Conservation (phyloP, 2,113 vertebrate species). For the Phodopus roborovskii region DNA sequence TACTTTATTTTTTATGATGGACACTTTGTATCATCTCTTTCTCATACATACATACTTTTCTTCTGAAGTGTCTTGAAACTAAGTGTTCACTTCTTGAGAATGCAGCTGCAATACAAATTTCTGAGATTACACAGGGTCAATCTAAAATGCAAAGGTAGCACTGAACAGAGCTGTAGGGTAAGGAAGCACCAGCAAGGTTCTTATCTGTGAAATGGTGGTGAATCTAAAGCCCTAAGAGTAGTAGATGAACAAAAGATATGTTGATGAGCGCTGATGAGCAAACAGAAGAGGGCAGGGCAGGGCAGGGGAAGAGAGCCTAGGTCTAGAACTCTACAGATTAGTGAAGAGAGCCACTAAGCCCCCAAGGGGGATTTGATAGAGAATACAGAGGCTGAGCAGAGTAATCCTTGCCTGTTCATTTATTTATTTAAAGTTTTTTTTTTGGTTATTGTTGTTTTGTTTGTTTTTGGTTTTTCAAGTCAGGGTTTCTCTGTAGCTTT, state of each 20-base stretch:
- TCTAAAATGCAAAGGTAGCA: background rate
- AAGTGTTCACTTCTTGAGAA: background rate
- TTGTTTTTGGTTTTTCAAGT: background rate
- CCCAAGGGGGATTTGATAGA: background rate
- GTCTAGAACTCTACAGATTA: background rate
- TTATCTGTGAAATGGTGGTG: background rate
- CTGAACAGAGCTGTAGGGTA: background rate
- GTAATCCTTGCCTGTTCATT: background rate
- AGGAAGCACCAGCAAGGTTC: background rate
- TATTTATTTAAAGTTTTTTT: background rate
- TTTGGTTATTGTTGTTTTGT: background rate
- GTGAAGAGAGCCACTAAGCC: background rate
- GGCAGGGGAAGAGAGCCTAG: accelerated
- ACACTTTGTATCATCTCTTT: background rate
- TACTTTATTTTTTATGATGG: background rate
- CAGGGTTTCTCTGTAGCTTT: background rate
- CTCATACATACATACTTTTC: background rate
- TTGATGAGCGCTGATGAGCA: background rate
- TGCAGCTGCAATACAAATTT: slow-evolving; percentile 3
- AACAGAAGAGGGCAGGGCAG: background rate
- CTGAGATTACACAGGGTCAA: background rate
- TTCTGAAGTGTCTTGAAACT: slow-evolving; percentile 51
- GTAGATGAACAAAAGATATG: background rate
- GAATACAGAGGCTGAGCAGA: background rate
- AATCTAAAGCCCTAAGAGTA: background rate